Base-by-base conservation (phyloP, 2,888 invertebrate species). In the Synanthedon andrenaeformis region DNA sequence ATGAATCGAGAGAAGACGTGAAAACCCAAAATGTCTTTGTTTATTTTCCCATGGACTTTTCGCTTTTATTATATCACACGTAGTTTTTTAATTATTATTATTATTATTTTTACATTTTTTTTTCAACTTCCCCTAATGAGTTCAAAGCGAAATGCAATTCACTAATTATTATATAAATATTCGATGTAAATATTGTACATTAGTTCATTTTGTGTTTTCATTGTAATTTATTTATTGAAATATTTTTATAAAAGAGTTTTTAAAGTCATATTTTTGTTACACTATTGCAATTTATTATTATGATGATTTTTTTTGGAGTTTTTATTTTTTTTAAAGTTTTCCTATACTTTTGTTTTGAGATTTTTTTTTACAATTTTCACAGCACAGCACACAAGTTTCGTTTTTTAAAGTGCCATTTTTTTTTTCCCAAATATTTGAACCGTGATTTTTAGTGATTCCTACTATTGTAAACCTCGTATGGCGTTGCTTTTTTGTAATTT, bases 181-280 rank as follows among this genome's bases (percentile, higher is more conserved):
- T 81, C 70, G 73, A 81, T 85, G 86, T 87, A 86, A 86, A 87
- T 87, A 86, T 80, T 87, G 87, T 86, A 86, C 76, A 85, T 86
- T 83, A 66, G 68, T 79, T 78, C 62, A 70, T 73, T 23, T 79
- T 74, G 50, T 59, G 55, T 57, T 52, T 56, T 54, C 55, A 69
- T 72, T 73, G 69, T 82, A 76, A 79, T 81, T 85, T 81, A 85
- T 87, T 87, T 83, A 84, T 86, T 86, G 76, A 79, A 66, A 78
- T 76, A 70, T 76, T 80, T 66, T 72, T 77, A 77, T 67, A 72
- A 53, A 72, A 74, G 72, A 74, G 75, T 80, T 79, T 35, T 77
- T 74, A 72, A 69, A 76, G 75, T 74, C 79, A 79, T 79, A 76
- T 79, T 72, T 79, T 81, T 80, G 81, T 85, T 85, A 79, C 65